A percentile compares a stretch with the other conserved stretches of the same genome.
These are phyloP conservation scores for Agonopterix subpropinquella DNA, from an alignment of 2,888 invertebrate species.

Conservation along the genomic window DNA sequence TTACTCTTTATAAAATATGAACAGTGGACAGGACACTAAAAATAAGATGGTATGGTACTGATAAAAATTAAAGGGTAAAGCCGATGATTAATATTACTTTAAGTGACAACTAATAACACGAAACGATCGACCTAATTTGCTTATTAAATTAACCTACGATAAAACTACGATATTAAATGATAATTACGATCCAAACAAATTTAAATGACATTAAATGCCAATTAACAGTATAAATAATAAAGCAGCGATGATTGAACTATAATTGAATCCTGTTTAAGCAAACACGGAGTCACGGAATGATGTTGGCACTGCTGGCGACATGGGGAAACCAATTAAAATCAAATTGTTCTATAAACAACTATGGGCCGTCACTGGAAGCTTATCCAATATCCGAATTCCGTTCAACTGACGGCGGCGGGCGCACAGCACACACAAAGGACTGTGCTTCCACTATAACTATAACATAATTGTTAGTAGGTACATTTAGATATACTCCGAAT, in stretches of 20 bases:
- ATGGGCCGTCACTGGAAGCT: slow-evolving; percentile 34
- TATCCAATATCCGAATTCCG: slow-evolving; percentile 67
- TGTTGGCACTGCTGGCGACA: slow-evolving; percentile 8
- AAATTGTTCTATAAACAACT: slow-evolving; percentile 58
- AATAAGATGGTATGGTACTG: too few relatives aligned
- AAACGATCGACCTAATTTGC: too few relatives aligned
- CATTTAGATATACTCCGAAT: too few relatives aligned
- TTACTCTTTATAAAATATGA: too few relatives aligned
- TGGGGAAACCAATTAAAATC: slow-evolving; percentile 58
- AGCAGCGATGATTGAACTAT: neutral
- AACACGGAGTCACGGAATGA: neutral
- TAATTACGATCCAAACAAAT: too few relatives aligned
- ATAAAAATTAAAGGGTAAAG: too few relatives aligned
- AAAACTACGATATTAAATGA: too few relatives aligned
- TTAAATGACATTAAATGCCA: slow-evolving; percentile 1
- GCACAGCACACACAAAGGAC: slow-evolving; percentile 63
- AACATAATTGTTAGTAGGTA: too few relatives aligned
- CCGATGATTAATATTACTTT: too few relatives aligned
- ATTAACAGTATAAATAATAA: neutral
- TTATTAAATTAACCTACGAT: too few relatives aligned
- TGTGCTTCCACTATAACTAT: slow-evolving; percentile 28
- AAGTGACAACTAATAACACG: too few relatives aligned
- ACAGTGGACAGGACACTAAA: neutral
- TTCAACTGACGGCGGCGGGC: slow-evolving; percentile 23
- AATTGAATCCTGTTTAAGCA: slow-evolving; percentile 1